phyloP scores from a whole-genome alignment of 2,113 vertebrate species.

The Hirundichthys speculiger region DNA sequence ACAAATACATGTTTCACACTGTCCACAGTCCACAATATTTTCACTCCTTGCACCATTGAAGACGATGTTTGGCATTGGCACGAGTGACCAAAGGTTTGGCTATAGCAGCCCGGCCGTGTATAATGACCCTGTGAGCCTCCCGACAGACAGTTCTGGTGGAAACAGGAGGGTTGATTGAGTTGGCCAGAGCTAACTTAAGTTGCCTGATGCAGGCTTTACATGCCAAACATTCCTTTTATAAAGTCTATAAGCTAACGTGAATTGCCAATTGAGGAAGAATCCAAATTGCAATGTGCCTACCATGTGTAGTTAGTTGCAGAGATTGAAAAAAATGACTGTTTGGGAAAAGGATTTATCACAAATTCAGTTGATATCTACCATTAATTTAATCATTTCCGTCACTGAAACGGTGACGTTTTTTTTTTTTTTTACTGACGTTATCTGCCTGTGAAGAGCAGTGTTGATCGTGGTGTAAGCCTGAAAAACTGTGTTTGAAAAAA shows the following conservation, averaged over 20 bases:
- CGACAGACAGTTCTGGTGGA: too few species aligned
- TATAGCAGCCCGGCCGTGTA: too few species aligned
- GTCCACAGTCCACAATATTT: too few species aligned
- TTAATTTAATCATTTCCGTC: slow-evolving; percentile 1
- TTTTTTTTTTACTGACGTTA: slow-evolving; percentile 5
- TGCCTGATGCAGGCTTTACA: not conserved
- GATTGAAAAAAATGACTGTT: not conserved
- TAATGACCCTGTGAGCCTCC: too few species aligned
- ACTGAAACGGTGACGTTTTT: slow-evolving; percentile 1
- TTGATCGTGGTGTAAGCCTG: slow-evolving; percentile 18
- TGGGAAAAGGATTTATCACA: too few species aligned
- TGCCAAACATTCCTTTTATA: not conserved
- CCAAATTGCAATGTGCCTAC: not conserved
- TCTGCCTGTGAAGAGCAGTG: slow-evolving; percentile 20
- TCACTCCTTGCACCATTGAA: too few species aligned
- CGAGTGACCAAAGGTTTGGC: too few species aligned
- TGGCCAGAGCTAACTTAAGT: not conserved
- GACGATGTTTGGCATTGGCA: too few species aligned
- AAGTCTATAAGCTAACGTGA: not conserved
- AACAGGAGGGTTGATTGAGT: too few species aligned
- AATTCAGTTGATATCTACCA: too few species aligned
- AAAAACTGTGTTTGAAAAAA: slow-evolving; percentile 43
- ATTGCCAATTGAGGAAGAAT: not conserved
- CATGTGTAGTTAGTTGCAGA: not conserved
- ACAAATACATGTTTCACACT: too few species aligned